Conservation (phyloP, 2,113 vertebrate genomes). For the Anolis sagrei region DNA sequence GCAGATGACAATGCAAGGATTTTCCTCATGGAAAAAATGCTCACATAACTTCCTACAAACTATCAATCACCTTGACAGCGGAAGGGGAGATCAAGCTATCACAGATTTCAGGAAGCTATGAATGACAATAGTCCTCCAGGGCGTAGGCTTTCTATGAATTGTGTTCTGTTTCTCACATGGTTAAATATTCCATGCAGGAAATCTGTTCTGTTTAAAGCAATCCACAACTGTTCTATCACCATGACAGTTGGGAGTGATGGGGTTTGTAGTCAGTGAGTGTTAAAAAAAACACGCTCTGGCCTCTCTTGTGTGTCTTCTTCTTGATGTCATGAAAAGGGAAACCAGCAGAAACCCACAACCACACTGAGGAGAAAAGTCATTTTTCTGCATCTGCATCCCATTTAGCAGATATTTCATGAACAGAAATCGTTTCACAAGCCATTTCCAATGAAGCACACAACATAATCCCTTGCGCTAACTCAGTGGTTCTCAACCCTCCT, state of each 20-base stretch:
- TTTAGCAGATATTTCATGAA: too few species aligned
- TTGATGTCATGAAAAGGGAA: not conserved
- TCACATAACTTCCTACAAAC: not conserved
- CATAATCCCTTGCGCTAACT: too few species aligned
- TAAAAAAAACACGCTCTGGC: not conserved
- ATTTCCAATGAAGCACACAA: too few species aligned
- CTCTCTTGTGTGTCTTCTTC: not conserved
- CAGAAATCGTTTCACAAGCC: too few species aligned
- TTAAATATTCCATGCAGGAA: not conserved
- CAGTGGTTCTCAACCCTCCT: too few species aligned
- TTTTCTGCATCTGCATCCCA: too few species aligned
- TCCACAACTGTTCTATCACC: not conserved
- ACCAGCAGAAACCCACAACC: not conserved
- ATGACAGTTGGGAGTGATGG: not conserved
- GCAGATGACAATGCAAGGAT: not conserved
- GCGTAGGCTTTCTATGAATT: too few species aligned
- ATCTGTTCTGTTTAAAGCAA: not conserved
- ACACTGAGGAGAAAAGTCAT: not conserved
- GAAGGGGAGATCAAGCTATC: too few species aligned
- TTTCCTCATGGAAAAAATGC: not conserved
- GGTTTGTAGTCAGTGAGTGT: not conserved
- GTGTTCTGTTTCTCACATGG: not conserved
- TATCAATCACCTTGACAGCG: not conserved
- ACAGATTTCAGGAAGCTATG: not conserved
- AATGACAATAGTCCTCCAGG: not conserved